These are phyloP conservation scores for Drosophila tani DNA, from an alignment of 1,140 invertebrate species.

Conservation along the genomic window DNA sequence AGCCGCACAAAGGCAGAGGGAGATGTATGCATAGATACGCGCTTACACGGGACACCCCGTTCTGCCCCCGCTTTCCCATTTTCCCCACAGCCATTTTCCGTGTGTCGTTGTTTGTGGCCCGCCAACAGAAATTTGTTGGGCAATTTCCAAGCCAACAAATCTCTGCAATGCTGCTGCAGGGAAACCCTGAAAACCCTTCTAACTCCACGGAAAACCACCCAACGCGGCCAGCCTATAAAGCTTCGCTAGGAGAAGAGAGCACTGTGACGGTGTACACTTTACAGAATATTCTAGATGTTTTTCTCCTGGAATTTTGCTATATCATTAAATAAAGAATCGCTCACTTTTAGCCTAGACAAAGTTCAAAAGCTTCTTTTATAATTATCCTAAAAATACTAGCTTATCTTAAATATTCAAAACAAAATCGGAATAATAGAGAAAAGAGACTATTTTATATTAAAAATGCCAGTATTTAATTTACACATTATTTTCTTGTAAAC, in stretches of 20 bases:
- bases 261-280: background rate
- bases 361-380: too few species aligned
- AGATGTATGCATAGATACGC: conserved; percentile 69
- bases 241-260: conserved; percentile 6
- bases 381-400: background rate
- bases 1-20: conserved; percentile 15
- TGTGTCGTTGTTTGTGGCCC: conserved; percentile 72
- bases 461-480: background rate
- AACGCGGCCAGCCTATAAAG: background rate
- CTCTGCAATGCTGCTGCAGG: conserved; percentile 70
- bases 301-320: too few species aligned
- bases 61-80: conserved; percentile 1
- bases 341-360: background rate
- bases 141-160: conserved; percentile 83
- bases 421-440: too few species aligned
- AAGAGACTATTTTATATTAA: background rate
- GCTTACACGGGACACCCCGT: conserved; percentile 48
- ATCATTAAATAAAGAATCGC: background rate
- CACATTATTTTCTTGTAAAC: background rate
- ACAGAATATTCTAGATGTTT: background rate
- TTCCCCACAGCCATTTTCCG: conserved; percentile 11
- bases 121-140: conserved; percentile 82
- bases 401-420: too few species aligned
- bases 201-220: conserved; percentile 6
- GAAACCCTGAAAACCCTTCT: conserved; percentile 3